Evolutionary conservation across 1,140 invertebrate species (phyloP).

Genomic region (Drosophila aff.): DNA sequence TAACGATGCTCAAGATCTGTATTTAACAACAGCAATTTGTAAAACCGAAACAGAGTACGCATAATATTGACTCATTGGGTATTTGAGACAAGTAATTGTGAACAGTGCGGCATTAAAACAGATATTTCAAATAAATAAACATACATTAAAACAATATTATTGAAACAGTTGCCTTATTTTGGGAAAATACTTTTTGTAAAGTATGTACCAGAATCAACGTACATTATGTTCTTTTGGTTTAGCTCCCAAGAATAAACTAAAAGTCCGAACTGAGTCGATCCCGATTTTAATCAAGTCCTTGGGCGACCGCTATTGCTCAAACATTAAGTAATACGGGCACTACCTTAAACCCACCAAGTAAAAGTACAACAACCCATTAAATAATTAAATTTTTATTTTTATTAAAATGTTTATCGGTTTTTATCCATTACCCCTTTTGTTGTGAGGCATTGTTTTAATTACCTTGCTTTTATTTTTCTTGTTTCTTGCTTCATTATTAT

Average conservation of each 20-base stretch:
- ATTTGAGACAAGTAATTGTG: conserved; percentile 36
- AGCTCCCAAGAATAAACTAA: no score
- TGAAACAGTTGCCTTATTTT: not conserved
- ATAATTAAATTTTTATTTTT: conserved; percentile 74
- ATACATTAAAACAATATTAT: conserved; percentile 50
- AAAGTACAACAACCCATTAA: not conserved
- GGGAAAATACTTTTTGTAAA: not conserved
- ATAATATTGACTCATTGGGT: conserved; percentile 42
- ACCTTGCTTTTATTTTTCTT: conserved; percentile 6
- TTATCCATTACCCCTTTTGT: conserved; percentile 33
- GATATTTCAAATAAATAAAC: conserved; percentile 66
- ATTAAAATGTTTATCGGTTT: conserved; percentile 66
- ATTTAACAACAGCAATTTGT: conserved; percentile 38
- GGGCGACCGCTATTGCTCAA: no score
- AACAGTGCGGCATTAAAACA: conserved; percentile 39
- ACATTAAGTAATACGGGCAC: no score
- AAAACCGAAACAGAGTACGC: conserved; percentile 23
- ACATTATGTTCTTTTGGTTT: no score
- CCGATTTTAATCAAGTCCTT: no score
- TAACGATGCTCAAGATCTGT: conserved; percentile 59
- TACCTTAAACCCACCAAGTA: not conserved
- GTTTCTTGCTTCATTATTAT: conserved; percentile 16
- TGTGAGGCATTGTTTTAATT: conserved; percentile 17
- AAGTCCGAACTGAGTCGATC: not conserved
- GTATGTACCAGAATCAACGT: no score